Conservation (phyloP, 2,797 vertebrate genomes). For the Sitta carolinensis region DNA sequence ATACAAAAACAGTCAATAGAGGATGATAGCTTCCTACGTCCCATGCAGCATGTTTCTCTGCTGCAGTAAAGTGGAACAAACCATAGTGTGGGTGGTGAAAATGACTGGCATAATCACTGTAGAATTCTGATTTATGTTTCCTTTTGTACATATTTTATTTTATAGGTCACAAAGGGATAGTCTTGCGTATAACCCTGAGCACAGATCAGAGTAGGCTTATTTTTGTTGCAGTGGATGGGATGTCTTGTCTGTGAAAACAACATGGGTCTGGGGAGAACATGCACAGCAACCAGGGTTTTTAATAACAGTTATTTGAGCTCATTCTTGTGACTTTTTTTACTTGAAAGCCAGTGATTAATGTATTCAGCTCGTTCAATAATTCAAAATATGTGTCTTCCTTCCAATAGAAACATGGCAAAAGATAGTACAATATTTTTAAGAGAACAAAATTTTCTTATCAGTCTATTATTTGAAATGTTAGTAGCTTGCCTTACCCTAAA, state of each 20-base stretch:
- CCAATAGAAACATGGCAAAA: slow-evolving; percentile 3
- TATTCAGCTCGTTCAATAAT: neutral
- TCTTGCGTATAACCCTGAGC: slow-evolving; percentile 75
- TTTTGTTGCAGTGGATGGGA: slow-evolving; percentile 76
- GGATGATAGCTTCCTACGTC: neutral
- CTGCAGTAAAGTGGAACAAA: neutral
- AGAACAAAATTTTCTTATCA: neutral
- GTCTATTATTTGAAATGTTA: neutral
- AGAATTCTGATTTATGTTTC: neutral
- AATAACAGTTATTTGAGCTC: neutral
- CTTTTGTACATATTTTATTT: neutral
- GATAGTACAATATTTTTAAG: neutral
- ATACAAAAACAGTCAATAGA: neutral
- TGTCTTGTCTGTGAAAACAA: slow-evolving; percentile 74
- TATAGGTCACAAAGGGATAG: slow-evolving; percentile 77
- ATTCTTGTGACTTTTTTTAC: neutral
- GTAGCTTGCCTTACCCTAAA: neutral
- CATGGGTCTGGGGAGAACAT: neutral
- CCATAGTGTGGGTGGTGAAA: neutral
- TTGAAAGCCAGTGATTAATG: neutral
- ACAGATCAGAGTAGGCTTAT: slow-evolving; percentile 69
- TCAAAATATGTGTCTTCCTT: neutral
- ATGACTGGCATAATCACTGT: neutral
- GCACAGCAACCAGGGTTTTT: neutral
- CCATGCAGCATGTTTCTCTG: neutral